A percentile compares a stretch with the other conserved stretches of the same genome.
Evolutionary conservation across 2,888 invertebrate genomes (phyloP).

Genomic region (Nudaria mundana): DNA sequence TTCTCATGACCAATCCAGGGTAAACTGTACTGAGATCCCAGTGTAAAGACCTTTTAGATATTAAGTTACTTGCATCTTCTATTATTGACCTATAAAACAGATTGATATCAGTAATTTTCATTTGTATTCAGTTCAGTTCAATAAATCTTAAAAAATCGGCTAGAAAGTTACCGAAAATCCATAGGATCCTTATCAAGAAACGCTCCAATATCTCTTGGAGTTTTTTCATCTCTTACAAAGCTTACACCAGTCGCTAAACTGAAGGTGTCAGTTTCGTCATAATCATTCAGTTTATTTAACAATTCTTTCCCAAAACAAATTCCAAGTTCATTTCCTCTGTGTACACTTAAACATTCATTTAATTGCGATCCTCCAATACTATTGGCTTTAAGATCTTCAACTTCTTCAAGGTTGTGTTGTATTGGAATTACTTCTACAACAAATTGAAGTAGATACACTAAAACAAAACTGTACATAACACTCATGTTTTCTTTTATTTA

Average conservation of each 20-base stretch:
- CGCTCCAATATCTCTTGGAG: slow-evolving; percentile 84
- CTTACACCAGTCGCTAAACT: slow-evolving; percentile 84
- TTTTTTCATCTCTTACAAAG: slow-evolving; percentile 83
- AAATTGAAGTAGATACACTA: slow-evolving; percentile 34
- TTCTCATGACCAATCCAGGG: slow-evolving; percentile 87
- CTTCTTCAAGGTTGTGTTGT: slow-evolving; percentile 54
- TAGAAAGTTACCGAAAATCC: slow-evolving; percentile 88
- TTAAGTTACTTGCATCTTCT: slow-evolving; percentile 84
- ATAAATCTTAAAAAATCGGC: too few relatives aligned
- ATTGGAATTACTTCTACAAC: slow-evolving; percentile 58
- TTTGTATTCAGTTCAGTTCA: too few relatives aligned
- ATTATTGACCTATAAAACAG: slow-evolving; percentile 77
- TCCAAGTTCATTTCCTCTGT: slow-evolving; percentile 69
- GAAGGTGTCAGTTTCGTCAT: slow-evolving; percentile 84
- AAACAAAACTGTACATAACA: slow-evolving; percentile 18
- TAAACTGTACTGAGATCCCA: slow-evolving; percentile 88
- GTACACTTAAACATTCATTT: slow-evolving; percentile 65
- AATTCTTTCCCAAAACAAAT: slow-evolving; percentile 88
- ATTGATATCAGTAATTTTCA: too few relatives aligned
- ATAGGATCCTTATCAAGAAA: slow-evolving; percentile 87
- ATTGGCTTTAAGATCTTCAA: slow-evolving; percentile 62
- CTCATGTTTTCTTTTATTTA: slow-evolving; percentile 16
- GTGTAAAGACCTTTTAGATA: slow-evolving; percentile 86
- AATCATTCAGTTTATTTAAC: slow-evolving; percentile 82
- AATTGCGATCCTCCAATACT: slow-evolving; percentile 53